Evolutionary conservation across 30 jellyfish, hydroid and myxozoan species (phyloP), one percentile per base, ranked within the genome.

Genomic region (Phacellophora camtschatica): DNA sequence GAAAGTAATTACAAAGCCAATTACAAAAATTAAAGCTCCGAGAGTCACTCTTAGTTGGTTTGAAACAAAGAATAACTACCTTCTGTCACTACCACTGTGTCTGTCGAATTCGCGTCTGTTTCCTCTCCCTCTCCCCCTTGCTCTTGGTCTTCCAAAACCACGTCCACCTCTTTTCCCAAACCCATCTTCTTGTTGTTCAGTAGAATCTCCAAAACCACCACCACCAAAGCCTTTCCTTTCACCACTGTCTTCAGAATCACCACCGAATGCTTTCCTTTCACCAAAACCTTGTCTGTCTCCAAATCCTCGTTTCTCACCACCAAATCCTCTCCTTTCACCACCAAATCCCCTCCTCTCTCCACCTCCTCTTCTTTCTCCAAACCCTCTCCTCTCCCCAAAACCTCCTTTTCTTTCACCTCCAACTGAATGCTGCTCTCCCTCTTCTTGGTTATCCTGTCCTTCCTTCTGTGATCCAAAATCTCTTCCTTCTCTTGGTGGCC

Each of bases 71-170:
- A 29, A 4, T 53, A 50, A 11, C 24, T 84, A 93, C 99, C 99
- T 93, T 74, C 95, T 56, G 80, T 85, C 95, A 68, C 97, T 93
- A 20, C 99, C 99, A 81, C 99, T 93, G 59, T 92, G 88, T 37
- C 99, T 72, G 84, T 93, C 99, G 68, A 78, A 93, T 59, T 93
- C 99, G n/a, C 99, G 85, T 74, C 99, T 49, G n/a, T 86, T 85
- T 23, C 95, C 88, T 8, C 97, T 57, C 8, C 97, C 85, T 4
- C 99, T 83, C 10, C 94, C 90, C 35, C 99, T 72, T n/a, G 97
- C 90, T 46, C 99, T 77, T 5, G 96, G 90, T 32, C 98, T 48
- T 66, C 91, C 88, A 32, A 50, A 70, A 46, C 89, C 83, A 56
- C 82, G 49, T 20, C 95, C 83, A 4, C 87, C 96, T 29, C 78